phyloP scores from a whole-genome alignment of 2,113 vertebrate species.

The Pyrgilauda ruficollis region DNA sequence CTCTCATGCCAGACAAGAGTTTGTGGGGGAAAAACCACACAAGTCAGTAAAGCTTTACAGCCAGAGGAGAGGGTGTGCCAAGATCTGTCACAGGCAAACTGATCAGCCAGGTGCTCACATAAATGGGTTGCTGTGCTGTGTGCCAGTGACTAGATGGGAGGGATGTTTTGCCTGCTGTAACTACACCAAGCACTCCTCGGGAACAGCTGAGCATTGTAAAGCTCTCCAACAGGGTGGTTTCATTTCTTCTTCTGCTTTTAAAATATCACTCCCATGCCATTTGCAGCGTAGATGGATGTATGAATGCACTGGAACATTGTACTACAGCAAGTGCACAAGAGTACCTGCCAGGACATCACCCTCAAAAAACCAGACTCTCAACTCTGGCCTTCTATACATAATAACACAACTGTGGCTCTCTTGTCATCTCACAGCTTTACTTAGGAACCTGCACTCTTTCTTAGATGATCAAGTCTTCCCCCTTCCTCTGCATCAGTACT shows the following conservation, averaged over 20 bases:
- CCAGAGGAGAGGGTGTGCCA: neutral
- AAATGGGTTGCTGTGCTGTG: neutral
- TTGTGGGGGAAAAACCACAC: neutral
- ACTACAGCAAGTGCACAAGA: neutral
- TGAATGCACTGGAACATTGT: neutral
- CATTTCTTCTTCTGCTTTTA: neutral
- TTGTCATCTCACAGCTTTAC: neutral
- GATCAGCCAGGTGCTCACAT: conserved; percentile 45
- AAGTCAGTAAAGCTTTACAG: conserved; percentile 27
- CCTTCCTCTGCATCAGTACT: neutral
- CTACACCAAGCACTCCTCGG: neutral
- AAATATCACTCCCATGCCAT: rapidly evolving
- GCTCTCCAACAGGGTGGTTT: neutral
- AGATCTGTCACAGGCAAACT: conserved; percentile 20
- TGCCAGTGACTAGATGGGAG: neutral
- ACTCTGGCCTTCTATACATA: neutral
- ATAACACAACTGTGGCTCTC: neutral
- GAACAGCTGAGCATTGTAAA: neutral
- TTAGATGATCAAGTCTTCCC: neutral
- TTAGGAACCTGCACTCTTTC: neutral
- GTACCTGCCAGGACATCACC: neutral
- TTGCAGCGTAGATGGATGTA: neutral
- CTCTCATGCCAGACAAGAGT: neutral
- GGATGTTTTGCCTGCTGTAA: conserved; percentile 10
- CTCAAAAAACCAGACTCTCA: neutral